Conservation (phyloP, 2,888 invertebrate species). For the Arrhopalites spinosus region DNA sequence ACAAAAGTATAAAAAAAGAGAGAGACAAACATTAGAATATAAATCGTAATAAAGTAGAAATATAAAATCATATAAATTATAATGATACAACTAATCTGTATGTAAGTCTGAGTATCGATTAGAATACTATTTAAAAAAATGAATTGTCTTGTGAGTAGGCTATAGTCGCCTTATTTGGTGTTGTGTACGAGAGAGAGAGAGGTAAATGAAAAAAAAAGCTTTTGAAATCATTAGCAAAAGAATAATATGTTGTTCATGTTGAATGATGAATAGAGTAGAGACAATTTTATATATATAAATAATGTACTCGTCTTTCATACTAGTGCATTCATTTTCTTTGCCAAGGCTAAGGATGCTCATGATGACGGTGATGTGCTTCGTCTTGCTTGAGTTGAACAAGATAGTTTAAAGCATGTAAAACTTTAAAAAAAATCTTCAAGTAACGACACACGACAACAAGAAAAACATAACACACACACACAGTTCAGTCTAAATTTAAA, state of each 20-base stretch:
- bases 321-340: conserved; percentile 5
- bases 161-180: not conserved
- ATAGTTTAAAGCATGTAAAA: not conserved
- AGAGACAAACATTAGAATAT: too few relatives aligned
- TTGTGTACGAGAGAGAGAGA: not conserved
- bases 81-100: too few relatives aligned
- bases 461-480: too few relatives aligned
- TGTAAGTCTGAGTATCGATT: too few relatives aligned
- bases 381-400: not conserved
- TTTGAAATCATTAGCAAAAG: not conserved
- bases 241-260: not conserved
- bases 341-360: not conserved
- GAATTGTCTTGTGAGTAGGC: too few relatives aligned
- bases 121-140: too few relatives aligned
- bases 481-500: conserved; percentile 4
- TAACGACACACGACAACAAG: too few relatives aligned
- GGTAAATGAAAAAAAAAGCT: not conserved
- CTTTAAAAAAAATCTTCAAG: too few relatives aligned
- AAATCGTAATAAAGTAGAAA: too few relatives aligned
- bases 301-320: not conserved
- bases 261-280: conserved; percentile 1
- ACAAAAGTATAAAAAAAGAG: too few relatives aligned
- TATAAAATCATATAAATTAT: too few relatives aligned
- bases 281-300: not conserved
- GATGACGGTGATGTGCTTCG: not conserved